Percentiles rank a stretch among this genome's conserved stretches.
Conservation (phyloP, 2,888 invertebrate species). For the Ormyrus labotus region DNA sequence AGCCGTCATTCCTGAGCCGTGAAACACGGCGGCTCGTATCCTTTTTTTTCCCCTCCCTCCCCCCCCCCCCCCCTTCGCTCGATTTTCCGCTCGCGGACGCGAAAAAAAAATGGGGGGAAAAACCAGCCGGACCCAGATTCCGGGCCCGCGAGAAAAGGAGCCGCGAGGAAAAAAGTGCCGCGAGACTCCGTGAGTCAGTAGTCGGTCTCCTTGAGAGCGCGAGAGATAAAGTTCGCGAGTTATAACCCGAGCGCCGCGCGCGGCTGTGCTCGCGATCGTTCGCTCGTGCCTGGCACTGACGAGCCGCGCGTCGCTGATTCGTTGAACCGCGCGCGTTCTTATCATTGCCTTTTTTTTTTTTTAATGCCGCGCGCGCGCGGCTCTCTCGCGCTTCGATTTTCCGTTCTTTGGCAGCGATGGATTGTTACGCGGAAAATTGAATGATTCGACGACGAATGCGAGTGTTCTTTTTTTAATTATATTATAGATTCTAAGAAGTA, state of each 20-base stretch:
- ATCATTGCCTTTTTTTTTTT: background rate
- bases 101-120: constrained; percentile 2
- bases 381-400: too few species aligned
- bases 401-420: too few species aligned
- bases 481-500: too few species aligned
- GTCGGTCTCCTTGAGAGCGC: constrained; percentile 33
- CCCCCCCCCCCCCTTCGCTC: too few species aligned
- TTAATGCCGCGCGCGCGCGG: too few species aligned
- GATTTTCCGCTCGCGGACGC: background rate
- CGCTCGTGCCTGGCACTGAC: constrained; percentile 6
- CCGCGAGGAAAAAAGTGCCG: background rate
- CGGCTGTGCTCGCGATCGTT: too few species aligned
- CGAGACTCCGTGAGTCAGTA: constrained; percentile 22
- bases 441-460: too few species aligned
- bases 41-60: too few species aligned
- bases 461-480: too few species aligned
- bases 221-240: constrained; percentile 13
- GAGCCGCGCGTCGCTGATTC: background rate
- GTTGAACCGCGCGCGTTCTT: background rate
- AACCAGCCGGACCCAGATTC: constrained; percentile 37
- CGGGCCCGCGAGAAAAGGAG: background rate
- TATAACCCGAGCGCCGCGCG: background rate
- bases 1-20: background rate
- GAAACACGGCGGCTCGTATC: too few species aligned
- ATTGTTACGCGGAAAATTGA: too few species aligned